These are phyloP conservation scores for Asteroscopus sphinx DNA, from an alignment of 2,888 invertebrate species.

Conservation along the genomic window DNA sequence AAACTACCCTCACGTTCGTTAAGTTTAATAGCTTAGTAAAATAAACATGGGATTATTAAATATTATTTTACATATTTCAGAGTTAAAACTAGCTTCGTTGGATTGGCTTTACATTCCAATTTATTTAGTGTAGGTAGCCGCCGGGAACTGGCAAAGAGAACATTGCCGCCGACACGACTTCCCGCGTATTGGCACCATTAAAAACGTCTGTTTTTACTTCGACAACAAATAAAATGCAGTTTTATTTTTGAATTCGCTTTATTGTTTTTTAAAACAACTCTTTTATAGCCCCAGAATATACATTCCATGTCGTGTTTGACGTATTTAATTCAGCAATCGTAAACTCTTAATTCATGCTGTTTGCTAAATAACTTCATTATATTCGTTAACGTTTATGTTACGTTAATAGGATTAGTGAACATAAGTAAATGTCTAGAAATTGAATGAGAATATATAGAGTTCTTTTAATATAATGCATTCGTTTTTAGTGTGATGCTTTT, in stretches of 20 bases:
- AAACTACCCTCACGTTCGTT: slow-evolving; percentile 22
- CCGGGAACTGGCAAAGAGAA: slow-evolving; percentile 36
- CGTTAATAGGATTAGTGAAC: too few species aligned
- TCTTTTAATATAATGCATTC: too few species aligned
- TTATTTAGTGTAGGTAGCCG: slow-evolving; percentile 51
- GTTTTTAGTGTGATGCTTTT: too few species aligned
- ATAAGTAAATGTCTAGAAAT: too few species aligned
- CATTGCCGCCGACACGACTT: slow-evolving; percentile 44
- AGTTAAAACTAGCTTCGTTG: slow-evolving; percentile 48
- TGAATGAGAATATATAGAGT: too few species aligned
- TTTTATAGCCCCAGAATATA: slow-evolving; percentile 66
- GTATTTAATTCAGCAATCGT: slow-evolving; percentile 53
- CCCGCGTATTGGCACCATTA: slow-evolving; percentile 70
- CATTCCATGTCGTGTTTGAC: slow-evolving; percentile 49
- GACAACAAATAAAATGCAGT: slow-evolving; percentile 71
- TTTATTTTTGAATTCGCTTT: slow-evolving; percentile 74
- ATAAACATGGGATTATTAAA: slow-evolving; percentile 16
- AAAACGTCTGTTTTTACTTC: slow-evolving; percentile 71
- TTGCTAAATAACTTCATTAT: slow-evolving; percentile 25
- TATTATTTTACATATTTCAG: slow-evolving; percentile 22
- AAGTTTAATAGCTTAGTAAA: slow-evolving; percentile 25
- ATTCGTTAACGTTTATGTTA: slow-evolving; percentile 3
- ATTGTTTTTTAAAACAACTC: slow-evolving; percentile 69
- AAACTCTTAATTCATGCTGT: slow-evolving; percentile 45
- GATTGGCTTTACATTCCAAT: slow-evolving; percentile 65